Evolutionary conservation across 92 coral and sea anemone species (phyloP).

Genomic region (Micromussa lordhowensis): DNA sequence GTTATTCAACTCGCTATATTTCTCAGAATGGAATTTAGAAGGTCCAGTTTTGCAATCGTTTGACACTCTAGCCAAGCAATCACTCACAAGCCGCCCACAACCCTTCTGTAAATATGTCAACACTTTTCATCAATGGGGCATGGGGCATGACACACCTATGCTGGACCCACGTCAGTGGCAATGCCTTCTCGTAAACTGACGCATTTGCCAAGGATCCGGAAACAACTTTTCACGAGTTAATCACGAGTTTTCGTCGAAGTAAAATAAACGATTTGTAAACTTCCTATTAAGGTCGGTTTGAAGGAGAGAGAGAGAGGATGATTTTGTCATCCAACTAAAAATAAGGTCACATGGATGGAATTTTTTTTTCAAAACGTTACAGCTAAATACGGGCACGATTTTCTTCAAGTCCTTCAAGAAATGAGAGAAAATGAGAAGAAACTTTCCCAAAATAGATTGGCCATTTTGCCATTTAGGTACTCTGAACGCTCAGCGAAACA

Average conservation of each 20-base stretch:
- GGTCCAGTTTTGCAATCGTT: conserved; percentile 13
- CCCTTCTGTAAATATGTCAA: conserved; percentile 15
- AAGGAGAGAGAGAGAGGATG: background rate
- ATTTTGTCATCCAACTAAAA: background rate
- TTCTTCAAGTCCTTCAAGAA: background rate
- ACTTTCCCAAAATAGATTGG: background rate
- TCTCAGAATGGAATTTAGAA: conserved; percentile 26
- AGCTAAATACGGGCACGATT: background rate
- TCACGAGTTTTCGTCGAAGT: conserved; percentile 10
- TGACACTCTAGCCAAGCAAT: conserved; percentile 24
- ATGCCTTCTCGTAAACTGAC: background rate
- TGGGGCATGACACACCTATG: conserved; percentile 13
- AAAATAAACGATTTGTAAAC: background rate
- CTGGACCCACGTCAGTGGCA: conserved; percentile 40
- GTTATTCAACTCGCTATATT: conserved; percentile 3
- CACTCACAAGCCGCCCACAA: conserved; percentile 35
- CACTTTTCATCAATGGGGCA: conserved; percentile 23
- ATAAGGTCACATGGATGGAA: too few relatives aligned
- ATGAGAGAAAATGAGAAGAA: background rate
- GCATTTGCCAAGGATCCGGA: conserved; percentile 32
- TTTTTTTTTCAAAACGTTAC: background rate
- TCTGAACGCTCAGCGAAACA: background rate
- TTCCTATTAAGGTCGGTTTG: conserved; percentile 20
- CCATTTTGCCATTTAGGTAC: background rate
- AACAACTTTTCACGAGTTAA: conserved; percentile 21